phyloP scores from a whole-genome alignment of 2,888 invertebrate species.

The Melieria crassipennis region DNA sequence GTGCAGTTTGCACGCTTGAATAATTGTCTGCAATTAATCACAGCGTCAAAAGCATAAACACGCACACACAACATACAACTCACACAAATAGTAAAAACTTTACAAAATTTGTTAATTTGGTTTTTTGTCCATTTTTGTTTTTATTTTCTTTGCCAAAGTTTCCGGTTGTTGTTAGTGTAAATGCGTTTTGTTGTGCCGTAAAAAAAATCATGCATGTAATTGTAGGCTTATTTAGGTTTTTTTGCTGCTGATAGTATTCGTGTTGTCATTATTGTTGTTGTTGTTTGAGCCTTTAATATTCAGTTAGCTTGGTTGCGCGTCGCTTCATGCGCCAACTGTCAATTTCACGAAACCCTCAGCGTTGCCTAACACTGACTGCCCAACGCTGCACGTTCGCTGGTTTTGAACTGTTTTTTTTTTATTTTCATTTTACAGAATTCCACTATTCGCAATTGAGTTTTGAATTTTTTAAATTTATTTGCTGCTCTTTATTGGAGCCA shows the following conservation, averaged over 20 bases:
- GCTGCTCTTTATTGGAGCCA: too few relatives aligned
- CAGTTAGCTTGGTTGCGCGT: too few relatives aligned
- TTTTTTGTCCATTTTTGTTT: not conserved
- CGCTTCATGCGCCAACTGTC: too few relatives aligned
- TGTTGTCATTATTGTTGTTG: not conserved
- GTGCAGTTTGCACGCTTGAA: slow-evolving; percentile 6
- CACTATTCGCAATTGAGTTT: too few relatives aligned
- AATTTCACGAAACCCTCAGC: too few relatives aligned
- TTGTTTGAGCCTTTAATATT: not conserved
- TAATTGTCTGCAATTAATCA: slow-evolving; percentile 19
- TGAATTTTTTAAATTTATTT: too few relatives aligned
- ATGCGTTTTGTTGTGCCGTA: too few relatives aligned
- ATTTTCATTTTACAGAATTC: too few relatives aligned
- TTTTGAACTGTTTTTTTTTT: too few relatives aligned
- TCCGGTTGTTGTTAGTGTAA: slow-evolving; percentile 13
- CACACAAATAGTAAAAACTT: not conserved
- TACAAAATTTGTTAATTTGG: not conserved
- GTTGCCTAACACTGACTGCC: too few relatives aligned
- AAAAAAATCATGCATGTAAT: not conserved
- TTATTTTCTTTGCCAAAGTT: slow-evolving; percentile 1
- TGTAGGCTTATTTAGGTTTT: not conserved
- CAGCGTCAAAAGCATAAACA: not conserved
- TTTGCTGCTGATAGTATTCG: not conserved
- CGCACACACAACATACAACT: not conserved
- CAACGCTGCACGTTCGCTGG: too few relatives aligned